phyloP scores from a whole-genome alignment of 2,888 invertebrate species.

The Phortica magna region DNA sequence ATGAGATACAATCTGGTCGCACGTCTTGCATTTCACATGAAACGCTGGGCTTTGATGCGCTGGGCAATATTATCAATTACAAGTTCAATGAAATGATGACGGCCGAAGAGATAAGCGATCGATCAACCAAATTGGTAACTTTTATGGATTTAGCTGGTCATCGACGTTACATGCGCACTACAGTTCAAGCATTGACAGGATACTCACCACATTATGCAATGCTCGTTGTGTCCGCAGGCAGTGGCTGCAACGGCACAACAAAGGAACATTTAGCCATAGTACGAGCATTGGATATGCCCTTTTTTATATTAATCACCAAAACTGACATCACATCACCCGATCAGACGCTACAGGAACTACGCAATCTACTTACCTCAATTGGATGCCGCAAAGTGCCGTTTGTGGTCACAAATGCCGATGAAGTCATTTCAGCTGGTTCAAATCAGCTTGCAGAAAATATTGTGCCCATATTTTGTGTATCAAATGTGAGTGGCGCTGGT shows the following conservation, averaged over 20 bases:
- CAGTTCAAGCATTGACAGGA: conserved; percentile 95
- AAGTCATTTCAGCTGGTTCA: conserved; percentile 85
- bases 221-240: conserved; percentile 89
- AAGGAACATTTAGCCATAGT: conserved; percentile 94
- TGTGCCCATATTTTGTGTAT: conserved; percentile 91
- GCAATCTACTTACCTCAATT: conserved; percentile 82
- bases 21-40: conserved; percentile 98
- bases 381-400: conserved; percentile 84
- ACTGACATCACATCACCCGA: conserved; percentile 88
- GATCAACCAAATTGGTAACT: conserved; percentile 94
- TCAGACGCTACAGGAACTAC: conserved; percentile 80
- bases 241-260: conserved; percentile 89
- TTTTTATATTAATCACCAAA: conserved; percentile 96
- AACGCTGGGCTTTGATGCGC: conserved; percentile 95
- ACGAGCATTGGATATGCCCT: conserved; percentile 89
- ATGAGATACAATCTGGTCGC: conserved; percentile 95
- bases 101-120: conserved; percentile 95
- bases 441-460: conserved; percentile 83
- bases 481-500: conserved; percentile 93
- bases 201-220: conserved; percentile 95
- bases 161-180: conserved; percentile 95
- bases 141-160: conserved; percentile 98
- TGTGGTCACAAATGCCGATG: conserved; percentile 83
- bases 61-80: conserved; percentile 91
- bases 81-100: conserved; percentile 93